phyloP scores from a whole-genome alignment of 2,888 invertebrate genomes.

The Dusona sp. region DNA sequence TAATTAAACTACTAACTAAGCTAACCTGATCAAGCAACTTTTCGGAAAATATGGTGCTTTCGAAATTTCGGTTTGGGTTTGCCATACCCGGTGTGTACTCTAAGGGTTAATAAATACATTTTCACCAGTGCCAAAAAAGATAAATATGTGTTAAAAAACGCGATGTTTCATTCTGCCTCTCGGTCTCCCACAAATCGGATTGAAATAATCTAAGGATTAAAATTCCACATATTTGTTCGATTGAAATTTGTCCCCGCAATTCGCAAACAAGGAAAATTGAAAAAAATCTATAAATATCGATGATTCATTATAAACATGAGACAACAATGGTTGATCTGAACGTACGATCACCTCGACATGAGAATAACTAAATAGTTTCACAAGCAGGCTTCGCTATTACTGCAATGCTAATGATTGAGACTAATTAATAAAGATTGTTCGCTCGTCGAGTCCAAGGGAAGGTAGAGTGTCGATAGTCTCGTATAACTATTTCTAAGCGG shows the following conservation, averaged over 20 bases:
- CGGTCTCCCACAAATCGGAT: not conserved
- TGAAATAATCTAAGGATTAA: not conserved
- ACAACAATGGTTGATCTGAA: conserved; percentile 34
- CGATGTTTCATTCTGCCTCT: no score
- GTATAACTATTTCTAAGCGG: not conserved
- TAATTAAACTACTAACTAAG: no score
- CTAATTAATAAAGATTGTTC: conserved; percentile 60
- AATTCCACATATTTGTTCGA: not conserved
- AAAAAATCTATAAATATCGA: conserved; percentile 9
- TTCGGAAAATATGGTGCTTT: not conserved
- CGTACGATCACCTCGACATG: conserved; percentile 42
- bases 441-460: conserved; percentile 26
- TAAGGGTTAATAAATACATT: not conserved
- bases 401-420: conserved; percentile 35
- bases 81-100: not conserved
- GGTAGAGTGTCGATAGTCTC: not conserved
- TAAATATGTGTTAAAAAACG: not conserved
- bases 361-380: not conserved
- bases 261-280: not conserved
- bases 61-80: not conserved
- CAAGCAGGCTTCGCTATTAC: conserved; percentile 8
- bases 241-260: not conserved
- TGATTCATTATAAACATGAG: conserved; percentile 2
- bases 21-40: not conserved
- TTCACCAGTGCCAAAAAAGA: not conserved